Evolutionary conservation across 1,140 invertebrate genomes (phyloP).

Genomic region (Leptopilina boulardi): DNA sequence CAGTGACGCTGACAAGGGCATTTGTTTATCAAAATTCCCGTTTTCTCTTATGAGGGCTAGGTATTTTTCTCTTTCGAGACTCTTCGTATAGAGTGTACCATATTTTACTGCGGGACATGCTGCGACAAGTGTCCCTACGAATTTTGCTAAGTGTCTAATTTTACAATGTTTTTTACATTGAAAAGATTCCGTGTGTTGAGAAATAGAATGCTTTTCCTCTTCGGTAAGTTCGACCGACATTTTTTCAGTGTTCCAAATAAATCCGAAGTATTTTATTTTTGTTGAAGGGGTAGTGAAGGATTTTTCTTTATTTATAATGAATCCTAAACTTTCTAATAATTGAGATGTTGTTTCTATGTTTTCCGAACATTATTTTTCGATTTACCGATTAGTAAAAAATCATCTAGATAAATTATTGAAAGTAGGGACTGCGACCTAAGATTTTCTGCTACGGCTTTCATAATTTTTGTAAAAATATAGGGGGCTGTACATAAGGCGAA

Average conservation of each 20-base stretch:
- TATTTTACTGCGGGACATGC: constrained; percentile 46
- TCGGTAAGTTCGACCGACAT: constrained; percentile 7
- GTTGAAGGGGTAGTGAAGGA: constrained; percentile 25
- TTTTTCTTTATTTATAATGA: constrained; percentile 18
- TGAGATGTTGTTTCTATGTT: background rate
- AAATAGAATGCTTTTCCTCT: background rate
- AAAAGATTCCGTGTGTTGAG: background rate
- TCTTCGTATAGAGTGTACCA: constrained; percentile 41
- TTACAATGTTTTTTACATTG: constrained; percentile 3
- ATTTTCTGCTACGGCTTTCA: background rate
- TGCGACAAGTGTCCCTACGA: constrained; percentile 43
- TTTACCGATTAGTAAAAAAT: background rate
- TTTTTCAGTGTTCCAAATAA: constrained; percentile 39
- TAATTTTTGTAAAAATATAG: background rate
- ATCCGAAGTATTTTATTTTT: constrained; percentile 40
- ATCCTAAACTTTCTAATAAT: constrained; percentile 40
- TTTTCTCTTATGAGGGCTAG: constrained; percentile 31
- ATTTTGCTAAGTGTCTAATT: constrained; percentile 46
- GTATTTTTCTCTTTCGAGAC: constrained; percentile 44
- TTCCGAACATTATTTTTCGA: background rate
- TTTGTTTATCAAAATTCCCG: constrained; percentile 11
- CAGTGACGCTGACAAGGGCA: background rate
- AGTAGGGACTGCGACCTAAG: background rate
- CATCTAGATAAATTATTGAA: background rate
- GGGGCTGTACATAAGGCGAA: background rate